Conservation (phyloP, 2,797 vertebrate species). For the Bufotes viridis region DNA sequence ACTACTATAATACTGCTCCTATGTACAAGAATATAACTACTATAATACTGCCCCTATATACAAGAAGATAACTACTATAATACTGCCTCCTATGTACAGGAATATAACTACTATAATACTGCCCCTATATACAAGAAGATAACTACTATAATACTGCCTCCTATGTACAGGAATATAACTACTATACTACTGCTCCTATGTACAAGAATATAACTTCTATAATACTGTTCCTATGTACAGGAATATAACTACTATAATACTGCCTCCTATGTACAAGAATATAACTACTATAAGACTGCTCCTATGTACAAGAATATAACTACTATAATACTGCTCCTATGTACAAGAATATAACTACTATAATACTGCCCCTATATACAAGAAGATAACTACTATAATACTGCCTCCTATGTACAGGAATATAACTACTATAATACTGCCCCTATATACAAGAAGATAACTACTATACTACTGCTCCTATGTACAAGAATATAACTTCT, state of each 20-base stretch:
- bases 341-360: too few relatives aligned
- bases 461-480: not conserved
- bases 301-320: conserved; percentile 1
- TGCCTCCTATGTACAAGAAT: not conserved
- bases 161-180: not conserved
- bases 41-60: too few relatives aligned
- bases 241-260: too few relatives aligned
- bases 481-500: conserved; percentile 13
- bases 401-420: not conserved
- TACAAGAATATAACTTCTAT: conserved; percentile 9
- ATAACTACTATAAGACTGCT: not conserved
- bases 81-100: not conserved
- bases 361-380: not conserved
- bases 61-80: too few relatives aligned
- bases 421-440: conserved; percentile 12
- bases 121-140: too few relatives aligned
- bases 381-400: conserved; percentile 5
- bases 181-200: not conserved
- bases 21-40: too few relatives aligned
- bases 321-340: not conserved
- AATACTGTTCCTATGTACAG: not conserved
- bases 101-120: not conserved
- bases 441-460: not conserved
- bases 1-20: too few relatives aligned
- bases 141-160: too few relatives aligned